A percentile compares a stretch with the other conserved stretches of the same genome.
Conservation (phyloP, 2,888 invertebrate species). For the Lasioglossum leucozonium region DNA sequence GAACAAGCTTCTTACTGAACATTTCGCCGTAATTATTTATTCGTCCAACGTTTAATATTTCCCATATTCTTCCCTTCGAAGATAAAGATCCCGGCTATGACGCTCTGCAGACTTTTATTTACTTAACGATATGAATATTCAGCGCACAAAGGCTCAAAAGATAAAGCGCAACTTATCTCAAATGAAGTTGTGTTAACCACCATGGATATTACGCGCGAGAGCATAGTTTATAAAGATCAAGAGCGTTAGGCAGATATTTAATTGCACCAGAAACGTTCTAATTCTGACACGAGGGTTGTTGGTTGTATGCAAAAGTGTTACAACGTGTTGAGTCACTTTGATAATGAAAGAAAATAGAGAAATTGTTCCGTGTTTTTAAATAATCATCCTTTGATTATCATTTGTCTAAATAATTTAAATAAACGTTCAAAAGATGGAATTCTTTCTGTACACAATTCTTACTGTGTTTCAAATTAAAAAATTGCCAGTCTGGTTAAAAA, state of each 20-base stretch:
- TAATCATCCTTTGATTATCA: not conserved
- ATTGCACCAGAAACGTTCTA: not conserved
- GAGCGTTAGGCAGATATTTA: not conserved
- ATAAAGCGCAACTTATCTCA: not conserved
- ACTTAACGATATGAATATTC: not conserved
- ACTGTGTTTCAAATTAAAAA: not conserved
- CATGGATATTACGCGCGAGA: not conserved
- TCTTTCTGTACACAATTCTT: not conserved
- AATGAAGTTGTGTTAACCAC: not conserved
- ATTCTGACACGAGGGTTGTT: not conserved
- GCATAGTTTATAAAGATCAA: not conserved
- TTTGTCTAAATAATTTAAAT: not conserved
- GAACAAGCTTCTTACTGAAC: no score
- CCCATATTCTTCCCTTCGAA: not conserved
- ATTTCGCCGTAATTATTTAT: no score
- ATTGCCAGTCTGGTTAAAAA: not conserved
- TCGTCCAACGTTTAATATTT: not conserved
- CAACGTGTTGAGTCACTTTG: not conserved
- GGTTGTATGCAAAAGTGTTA: not conserved
- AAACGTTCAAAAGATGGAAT: not conserved
- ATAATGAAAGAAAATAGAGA: not conserved
- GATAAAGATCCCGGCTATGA: not conserved
- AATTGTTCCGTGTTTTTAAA: no score
- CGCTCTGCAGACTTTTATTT: not conserved
- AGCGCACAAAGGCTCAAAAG: not conserved